Evolutionary conservation across 2,888 invertebrate genomes (phyloP), one percentile per base, ranked within the genome.

Genomic region (Drosophila conformis): DNA sequence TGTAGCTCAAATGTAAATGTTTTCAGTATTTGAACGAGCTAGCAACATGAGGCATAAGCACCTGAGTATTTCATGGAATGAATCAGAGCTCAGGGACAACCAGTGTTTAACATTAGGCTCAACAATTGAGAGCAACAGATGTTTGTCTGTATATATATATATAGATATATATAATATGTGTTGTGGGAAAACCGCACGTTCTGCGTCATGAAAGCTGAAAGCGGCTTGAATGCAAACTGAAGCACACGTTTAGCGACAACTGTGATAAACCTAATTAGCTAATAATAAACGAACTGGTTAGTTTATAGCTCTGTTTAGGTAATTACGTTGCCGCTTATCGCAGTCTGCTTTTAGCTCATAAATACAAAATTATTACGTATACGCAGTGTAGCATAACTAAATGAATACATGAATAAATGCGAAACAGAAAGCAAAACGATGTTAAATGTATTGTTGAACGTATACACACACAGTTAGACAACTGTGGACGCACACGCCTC

Each of bases 341-440:
- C 61, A 2, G n/a, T 8, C 29, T 18, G 25, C 18, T 10, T 18
- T 56, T 38, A 15, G 40, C 38, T 11, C 29, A 48, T 29, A 36
- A 15, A 18, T 46, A 52, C n/a, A 29, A 48, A 21, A 58, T 36
- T 49, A 71, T 65, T 73, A 74, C 73, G 83, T 74, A 80, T 77
- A 79, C 71, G 84, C 84, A 83, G 27, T 73, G 69, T 51, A 57
- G 89, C 84, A 76, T 75, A 60, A 65, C 82, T 53, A 49, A 58
- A 54, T 48, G 57, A 61, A 25, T 8, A 38, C 18, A 18, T 65
- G 62, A 63, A 53, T 21, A 27, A n/a, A 27, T 38, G 38, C 38
- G 8, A 33, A 15, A 35, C 54, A 52, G 31, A 85, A 69, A 73
- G 85, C 77, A 61, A 83, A 87, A 71, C 54, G 69, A 36, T 82